Evolutionary conservation across 2,888 invertebrate species (phyloP).

Genomic region (Cephus spinipes): DNA sequence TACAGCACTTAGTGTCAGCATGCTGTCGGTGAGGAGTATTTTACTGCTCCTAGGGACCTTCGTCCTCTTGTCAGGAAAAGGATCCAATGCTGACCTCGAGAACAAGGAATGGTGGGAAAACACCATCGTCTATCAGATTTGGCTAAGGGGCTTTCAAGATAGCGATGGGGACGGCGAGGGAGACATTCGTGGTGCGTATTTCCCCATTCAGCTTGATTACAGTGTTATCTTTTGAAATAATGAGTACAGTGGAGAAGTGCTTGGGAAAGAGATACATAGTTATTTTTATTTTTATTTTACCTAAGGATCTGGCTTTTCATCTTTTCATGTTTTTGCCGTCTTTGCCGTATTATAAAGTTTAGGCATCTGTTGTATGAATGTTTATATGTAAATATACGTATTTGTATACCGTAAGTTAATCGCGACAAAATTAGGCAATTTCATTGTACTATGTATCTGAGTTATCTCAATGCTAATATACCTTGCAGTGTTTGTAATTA

Average conservation of each 20-base stretch:
- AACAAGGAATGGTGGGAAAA: conserved; percentile 50
- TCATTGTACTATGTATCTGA: not conserved
- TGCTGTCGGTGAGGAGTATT: conserved; percentile 12
- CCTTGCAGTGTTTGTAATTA: not conserved
- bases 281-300: not conserved
- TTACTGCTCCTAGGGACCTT: conserved; percentile 9
- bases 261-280: not conserved
- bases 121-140: conserved; percentile 51
- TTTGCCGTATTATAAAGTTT: not conserved
- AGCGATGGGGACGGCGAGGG: conserved; percentile 53
- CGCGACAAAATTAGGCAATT: not conserved
- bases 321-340: not conserved
- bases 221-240: not conserved
- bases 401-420: not conserved
- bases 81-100: not conserved
- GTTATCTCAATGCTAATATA: not conserved
- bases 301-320: not conserved
- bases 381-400: not conserved
- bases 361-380: not conserved
- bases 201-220: not conserved
- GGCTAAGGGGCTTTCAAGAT: conserved; percentile 52
- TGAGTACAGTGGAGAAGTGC: not conserved
- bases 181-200: conserved; percentile 48
- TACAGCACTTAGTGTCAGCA: not conserved
- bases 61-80: conserved; percentile 1